Evolutionary conservation across 2,888 invertebrate species (phyloP).

Genomic region (Rhaphigaster nebulosa): DNA sequence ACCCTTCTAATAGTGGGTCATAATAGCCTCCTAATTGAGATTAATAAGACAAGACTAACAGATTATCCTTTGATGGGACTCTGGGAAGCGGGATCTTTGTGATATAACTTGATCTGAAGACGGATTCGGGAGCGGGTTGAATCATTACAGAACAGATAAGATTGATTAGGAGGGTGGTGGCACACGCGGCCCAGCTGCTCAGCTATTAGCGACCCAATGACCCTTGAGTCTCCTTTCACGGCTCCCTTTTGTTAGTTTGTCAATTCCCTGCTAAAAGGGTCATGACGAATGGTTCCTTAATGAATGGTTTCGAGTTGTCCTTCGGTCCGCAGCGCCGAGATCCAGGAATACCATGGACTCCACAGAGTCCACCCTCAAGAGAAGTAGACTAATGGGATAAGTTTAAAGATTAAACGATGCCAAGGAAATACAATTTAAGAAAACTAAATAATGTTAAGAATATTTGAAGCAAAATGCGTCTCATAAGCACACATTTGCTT

Average conservation of each 20-base stretch:
- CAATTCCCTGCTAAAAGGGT: conserved; percentile 26
- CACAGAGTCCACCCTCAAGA: not conserved
- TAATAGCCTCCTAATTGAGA: conserved; percentile 1
- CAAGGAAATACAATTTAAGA: not conserved
- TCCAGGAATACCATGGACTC: not conserved
- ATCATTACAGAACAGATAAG: conserved; percentile 21
- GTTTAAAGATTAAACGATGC: not conserved
- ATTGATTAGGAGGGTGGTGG: not conserved
- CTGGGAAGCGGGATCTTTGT: not conserved
- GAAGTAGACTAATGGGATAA: not conserved
- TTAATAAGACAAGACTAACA: not conserved
- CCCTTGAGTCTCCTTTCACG: conserved; percentile 19
- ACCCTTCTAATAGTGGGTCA: not conserved
- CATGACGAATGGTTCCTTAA: conserved; percentile 44
- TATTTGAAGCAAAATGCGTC: no score
- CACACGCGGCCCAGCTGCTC: not conserved
- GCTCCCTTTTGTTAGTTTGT: conserved; percentile 28
- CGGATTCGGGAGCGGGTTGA: not conserved
- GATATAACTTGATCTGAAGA: not conserved
- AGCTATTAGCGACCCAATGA: conserved; percentile 28
- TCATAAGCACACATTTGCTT: no score
- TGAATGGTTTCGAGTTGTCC: conserved; percentile 3
- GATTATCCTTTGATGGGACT: not conserved
- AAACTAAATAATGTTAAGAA: not conserved
- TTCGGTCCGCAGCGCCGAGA: not conserved